These are phyloP conservation scores for Tamias sibiricus DNA, from an alignment of 2,113 vertebrate species.

Conservation along the genomic window DNA sequence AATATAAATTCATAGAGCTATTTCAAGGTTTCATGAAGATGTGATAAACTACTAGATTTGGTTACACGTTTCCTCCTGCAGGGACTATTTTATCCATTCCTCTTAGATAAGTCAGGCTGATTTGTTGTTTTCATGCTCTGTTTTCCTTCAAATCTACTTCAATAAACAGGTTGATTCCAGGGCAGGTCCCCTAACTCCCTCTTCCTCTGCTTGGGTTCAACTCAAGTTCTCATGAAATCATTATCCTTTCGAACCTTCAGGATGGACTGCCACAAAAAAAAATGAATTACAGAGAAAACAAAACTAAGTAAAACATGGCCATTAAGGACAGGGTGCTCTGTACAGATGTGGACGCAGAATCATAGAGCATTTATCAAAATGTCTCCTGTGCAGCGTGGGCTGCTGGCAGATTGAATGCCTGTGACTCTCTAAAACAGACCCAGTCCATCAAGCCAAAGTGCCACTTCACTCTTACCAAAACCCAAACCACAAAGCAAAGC, in stretches of 20 bases:
- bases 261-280: slow-evolving; percentile 15
- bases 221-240: slow-evolving; percentile 56
- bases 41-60: slow-evolving; percentile 70
- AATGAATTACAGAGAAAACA: slow-evolving; percentile 55
- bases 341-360: not conserved
- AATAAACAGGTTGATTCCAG: slow-evolving; percentile 63
- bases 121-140: slow-evolving; percentile 77
- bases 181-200: slow-evolving; percentile 49
- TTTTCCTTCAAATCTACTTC: slow-evolving; percentile 74
- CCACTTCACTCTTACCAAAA: not conserved
- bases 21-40: slow-evolving; percentile 71
- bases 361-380: not conserved
- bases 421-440: not conserved
- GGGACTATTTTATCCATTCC: slow-evolving; percentile 65
- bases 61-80: slow-evolving; percentile 72
- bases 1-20: slow-evolving; percentile 72
- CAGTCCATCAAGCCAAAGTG: not conserved
- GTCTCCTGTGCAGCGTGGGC: not conserved
- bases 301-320: slow-evolving; percentile 2
- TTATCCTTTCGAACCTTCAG: slow-evolving; percentile 24
- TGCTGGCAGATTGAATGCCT: not conserved
- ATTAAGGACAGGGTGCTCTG: not conserved
- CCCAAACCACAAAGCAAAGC: slow-evolving; percentile 4
- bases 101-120: slow-evolving; percentile 70
- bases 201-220: slow-evolving; percentile 55